phyloP scores from a whole-genome alignment of 2,888 invertebrate species.

The Drosophila diplacantha region DNA sequence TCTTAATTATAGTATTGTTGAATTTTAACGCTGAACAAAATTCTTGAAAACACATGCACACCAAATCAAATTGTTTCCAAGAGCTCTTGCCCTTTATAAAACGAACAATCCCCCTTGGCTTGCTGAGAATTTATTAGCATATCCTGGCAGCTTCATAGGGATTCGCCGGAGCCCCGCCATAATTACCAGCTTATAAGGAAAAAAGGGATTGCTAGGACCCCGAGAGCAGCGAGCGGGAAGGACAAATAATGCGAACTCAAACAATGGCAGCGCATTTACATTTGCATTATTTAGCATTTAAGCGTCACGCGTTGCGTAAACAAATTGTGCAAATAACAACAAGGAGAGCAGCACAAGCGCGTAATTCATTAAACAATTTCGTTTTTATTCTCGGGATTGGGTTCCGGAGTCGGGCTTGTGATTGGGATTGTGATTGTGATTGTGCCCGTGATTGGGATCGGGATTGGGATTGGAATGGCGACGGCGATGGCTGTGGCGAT shows the following conservation, averaged over 20 bases:
- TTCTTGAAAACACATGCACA: background rate
- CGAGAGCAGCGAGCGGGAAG: constrained; percentile 36
- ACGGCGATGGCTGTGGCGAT: background rate
- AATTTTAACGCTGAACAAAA: background rate
- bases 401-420: constrained; percentile 1
- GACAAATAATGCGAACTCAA: constrained; percentile 44
- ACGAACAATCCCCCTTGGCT: constrained; percentile 15
- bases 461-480: background rate
- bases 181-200: constrained; percentile 36
- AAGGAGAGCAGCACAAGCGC: constrained; percentile 38
- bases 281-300: constrained; percentile 73
- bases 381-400: constrained; percentile 25
- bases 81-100: background rate
- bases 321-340: constrained; percentile 66
- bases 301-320: constrained; percentile 72
- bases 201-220: constrained; percentile 44
- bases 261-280: constrained; percentile 65
- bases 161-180: constrained; percentile 19
- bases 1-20: background rate
- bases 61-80: background rate
- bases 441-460: constrained; percentile 1
- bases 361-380: constrained; percentile 66
- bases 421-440: constrained; percentile 3
- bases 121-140: constrained; percentile 13
- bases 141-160: constrained; percentile 9